Base-by-base conservation (phyloP, 2,797 vertebrate species). In the Lepus oiostolus region DNA sequence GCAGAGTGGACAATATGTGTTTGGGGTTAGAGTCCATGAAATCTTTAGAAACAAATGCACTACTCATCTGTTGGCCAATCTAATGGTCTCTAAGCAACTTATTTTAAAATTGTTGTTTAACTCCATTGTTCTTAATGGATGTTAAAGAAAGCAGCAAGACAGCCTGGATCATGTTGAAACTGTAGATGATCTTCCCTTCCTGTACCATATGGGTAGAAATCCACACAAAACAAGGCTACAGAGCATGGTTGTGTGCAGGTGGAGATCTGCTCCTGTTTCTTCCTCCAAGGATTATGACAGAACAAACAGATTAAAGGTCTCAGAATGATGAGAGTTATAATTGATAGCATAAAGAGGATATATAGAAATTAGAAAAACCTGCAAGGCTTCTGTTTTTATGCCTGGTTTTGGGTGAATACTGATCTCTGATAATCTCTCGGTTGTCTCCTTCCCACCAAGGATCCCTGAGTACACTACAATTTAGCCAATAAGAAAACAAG, bases 101-200 rank as follows among this genome's bases (percentile, higher is more conserved):
- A 52, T 79, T 94, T 85, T 85, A 30, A 87, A 79, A 54, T 71
- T 16, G 4, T 68, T 84, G 80, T 75, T 54, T 32, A 85, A 75
- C 2, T 22, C 28, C n/a, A 9, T 47, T 91, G 28, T 67, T 83
- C 24, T 67, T 80, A 5, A 2, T 7, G 11, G 5, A 22, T 11
- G 13, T 28, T 68, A 32, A 70, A 68, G 75, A 13, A 24, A 84
- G n/a, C 65, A 80, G 4, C 22, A 75, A 62, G 32, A 74, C 60
- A 82, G 8, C 2, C 35, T 42, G 52, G 7, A 35, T 58, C 8
- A 3, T 24, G 3, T 0, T 2, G 24, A 93, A 90, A 54, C 10
- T 13, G 12, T 2, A 16, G 47, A 26, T 28, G 72, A 11, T 32
- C 47, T 47, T 86, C 17, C 9, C 60, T 91, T 72, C 3, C 6